phyloP scores from a whole-genome alignment of 2,888 invertebrate genomes.

The Laothoe populi region DNA sequence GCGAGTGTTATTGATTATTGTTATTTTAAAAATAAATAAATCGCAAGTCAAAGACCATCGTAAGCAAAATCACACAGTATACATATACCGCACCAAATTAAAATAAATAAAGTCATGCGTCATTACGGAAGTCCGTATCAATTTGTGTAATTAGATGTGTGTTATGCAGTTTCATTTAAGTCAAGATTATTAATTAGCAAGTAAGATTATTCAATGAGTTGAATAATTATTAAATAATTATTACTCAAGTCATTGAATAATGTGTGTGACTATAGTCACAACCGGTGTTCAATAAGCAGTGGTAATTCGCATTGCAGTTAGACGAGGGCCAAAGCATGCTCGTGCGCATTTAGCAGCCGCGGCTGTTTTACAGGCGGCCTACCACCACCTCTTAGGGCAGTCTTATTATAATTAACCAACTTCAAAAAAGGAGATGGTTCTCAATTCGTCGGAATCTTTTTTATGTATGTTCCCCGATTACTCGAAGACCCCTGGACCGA shows the following conservation, averaged over 20 bases:
- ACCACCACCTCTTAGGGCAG: too few relatives aligned
- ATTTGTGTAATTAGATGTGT: slow-evolving; percentile 3
- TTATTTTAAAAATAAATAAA: too few relatives aligned
- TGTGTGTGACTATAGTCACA: too few relatives aligned
- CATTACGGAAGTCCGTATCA: slow-evolving; percentile 11
- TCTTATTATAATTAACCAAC: too few relatives aligned
- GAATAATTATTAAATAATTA: slow-evolving; percentile 6
- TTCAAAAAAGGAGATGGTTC: too few relatives aligned
- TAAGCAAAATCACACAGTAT: slow-evolving; percentile 7
- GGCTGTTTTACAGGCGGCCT: slow-evolving; percentile 60
- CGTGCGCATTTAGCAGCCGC: slow-evolving; percentile 45
- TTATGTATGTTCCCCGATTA: too few relatives aligned
- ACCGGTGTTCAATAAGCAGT: slow-evolving; percentile 21
- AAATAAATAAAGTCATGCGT: neutral
- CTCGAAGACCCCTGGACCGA: too few relatives aligned
- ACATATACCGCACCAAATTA: neutral
- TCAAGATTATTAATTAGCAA: too few relatives aligned
- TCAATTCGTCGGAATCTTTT: too few relatives aligned
- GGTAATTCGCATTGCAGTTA: slow-evolving; percentile 48
- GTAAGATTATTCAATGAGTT: slow-evolving; percentile 15
- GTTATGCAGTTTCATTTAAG: neutral
- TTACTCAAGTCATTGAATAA: too few relatives aligned
- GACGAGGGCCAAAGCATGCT: slow-evolving; percentile 50
- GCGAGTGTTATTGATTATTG: too few relatives aligned
- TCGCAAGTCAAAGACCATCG: neutral